Evolutionary conservation across 1,140 invertebrate genomes (phyloP).

Genomic region (Euura saliciscinereae): DNA sequence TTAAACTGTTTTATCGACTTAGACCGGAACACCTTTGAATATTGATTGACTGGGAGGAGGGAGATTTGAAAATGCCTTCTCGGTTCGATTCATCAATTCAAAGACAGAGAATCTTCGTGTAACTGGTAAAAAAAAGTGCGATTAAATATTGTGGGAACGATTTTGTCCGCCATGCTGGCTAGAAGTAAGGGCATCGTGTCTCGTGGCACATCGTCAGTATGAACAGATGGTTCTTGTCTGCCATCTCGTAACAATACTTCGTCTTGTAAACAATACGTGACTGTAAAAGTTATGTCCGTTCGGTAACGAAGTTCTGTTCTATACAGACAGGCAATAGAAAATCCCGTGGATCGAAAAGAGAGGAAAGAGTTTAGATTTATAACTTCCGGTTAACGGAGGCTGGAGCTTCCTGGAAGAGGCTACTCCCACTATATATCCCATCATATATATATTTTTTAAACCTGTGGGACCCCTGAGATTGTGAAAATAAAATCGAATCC

Average conservation of each 20-base stretch:
- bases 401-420: constrained; percentile 35
- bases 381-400: constrained; percentile 36
- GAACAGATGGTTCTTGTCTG: constrained; percentile 44
- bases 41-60: too few species aligned
- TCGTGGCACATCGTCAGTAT: too few species aligned
- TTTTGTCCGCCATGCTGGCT: too few species aligned
- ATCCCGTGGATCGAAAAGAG: constrained; percentile 8
- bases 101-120: too few species aligned
- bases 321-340: neutral
- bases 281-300: constrained; percentile 35
- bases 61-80: too few species aligned
- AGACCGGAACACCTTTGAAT: too few species aligned
- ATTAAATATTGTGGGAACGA: too few species aligned
- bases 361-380: constrained; percentile 45
- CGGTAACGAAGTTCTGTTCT: neutral
- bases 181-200: too few species aligned
- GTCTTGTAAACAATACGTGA: constrained; percentile 39
- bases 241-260: constrained; percentile 45
- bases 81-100: too few species aligned
- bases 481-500: neutral
- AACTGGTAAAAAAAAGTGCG: too few species aligned
- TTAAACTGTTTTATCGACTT: too few species aligned
- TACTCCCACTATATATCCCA: constrained; percentile 9
- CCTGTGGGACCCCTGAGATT: neutral
- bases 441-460: neutral